A percentile compares a stretch with the other conserved stretches of the same genome.
Conservation (phyloP, 2,888 invertebrate species). For the Mythimna impura region DNA sequence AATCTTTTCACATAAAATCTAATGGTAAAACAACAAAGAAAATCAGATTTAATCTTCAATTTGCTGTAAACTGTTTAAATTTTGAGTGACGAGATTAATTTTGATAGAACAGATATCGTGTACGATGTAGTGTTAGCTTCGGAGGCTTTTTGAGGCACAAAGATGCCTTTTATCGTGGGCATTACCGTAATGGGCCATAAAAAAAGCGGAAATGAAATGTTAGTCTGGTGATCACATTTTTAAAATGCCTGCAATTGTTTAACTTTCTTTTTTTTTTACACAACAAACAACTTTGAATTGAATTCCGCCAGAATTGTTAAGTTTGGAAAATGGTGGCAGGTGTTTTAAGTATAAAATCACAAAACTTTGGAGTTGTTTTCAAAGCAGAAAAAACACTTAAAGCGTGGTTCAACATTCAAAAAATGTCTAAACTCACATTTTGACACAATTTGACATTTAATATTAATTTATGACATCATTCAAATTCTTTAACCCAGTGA, state of each 20-base stretch:
- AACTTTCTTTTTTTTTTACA: background rate
- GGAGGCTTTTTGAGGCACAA: conserved; percentile 57
- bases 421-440: background rate
- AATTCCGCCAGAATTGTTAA: background rate
- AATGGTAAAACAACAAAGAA: background rate
- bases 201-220: conserved; percentile 36
- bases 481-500: too few relatives aligned
- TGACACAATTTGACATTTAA: too few relatives aligned
- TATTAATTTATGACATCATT: too few relatives aligned
- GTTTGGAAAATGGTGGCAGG: background rate
- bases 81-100: conserved; percentile 64
- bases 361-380: background rate
- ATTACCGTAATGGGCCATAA: conserved; percentile 58
- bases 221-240: background rate
- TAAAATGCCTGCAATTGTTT: too few relatives aligned
- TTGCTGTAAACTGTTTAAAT: conserved; percentile 34
- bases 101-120: conserved; percentile 65
- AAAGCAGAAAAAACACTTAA: background rate
- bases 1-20: conserved; percentile 2
- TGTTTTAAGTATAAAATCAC: background rate
- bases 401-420: background rate
- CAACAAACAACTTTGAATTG: background rate
- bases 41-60: conserved; percentile 35
- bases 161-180: conserved; percentile 66
- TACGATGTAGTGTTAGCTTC: conserved; percentile 67